Evolutionary conservation across 2,113 vertebrate species (phyloP).

Genomic region (Trachemys scripta): DNA sequence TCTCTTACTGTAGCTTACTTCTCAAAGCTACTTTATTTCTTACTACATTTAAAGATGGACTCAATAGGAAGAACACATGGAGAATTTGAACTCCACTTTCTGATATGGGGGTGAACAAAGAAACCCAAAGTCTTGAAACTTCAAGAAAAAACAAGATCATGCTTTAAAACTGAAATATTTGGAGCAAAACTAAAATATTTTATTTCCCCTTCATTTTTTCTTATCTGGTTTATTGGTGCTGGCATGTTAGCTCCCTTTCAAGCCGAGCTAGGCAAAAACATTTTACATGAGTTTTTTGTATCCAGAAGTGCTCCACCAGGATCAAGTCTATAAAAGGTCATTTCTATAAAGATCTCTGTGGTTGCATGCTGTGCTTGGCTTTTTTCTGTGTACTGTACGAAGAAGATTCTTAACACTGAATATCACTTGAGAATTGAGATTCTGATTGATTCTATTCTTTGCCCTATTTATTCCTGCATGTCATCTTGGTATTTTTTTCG

Average conservation of each 20-base stretch:
- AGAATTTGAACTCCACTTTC: neutral
- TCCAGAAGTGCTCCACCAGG: neutral
- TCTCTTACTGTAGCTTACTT: neutral
- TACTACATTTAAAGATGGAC: neutral
- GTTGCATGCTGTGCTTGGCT: constrained; percentile 1
- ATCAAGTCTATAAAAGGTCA: neutral
- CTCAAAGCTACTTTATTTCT: neutral
- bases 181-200: neutral
- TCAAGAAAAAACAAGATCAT: constrained; percentile 1
- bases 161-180: constrained; percentile 32
- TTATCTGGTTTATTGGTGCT: neutral
- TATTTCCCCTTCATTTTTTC: neutral
- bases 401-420: constrained; percentile 27
- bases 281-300: neutral
- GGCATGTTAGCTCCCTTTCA: neutral
- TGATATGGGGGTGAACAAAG: neutral
- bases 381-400: constrained; percentile 46
- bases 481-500: neutral
- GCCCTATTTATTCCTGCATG: constrained; percentile 24
- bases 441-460: neutral
- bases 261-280: neutral
- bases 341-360: constrained; percentile 13
- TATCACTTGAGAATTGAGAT: constrained; percentile 26
- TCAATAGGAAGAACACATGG: neutral
- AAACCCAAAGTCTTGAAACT: neutral